Evolutionary conservation across 1,140 invertebrate species (phyloP), one percentile per base, ranked within the genome.

Genomic region (Rhynchophorus ferrugineus): DNA sequence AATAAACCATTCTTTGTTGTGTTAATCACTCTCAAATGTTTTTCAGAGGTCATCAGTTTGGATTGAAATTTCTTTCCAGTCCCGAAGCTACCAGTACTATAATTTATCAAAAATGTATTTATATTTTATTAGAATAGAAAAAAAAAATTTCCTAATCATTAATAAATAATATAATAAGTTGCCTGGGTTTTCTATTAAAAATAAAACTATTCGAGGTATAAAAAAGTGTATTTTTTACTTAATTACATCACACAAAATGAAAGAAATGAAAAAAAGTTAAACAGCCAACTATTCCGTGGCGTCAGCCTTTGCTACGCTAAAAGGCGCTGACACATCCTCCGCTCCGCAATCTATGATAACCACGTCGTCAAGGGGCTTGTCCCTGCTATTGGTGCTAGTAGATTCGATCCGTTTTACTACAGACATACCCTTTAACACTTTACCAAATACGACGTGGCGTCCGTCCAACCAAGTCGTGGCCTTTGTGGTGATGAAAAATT

Each of bases 361-460:
- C 33, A 93, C 82, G 69, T 90, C 87, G 60, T 85, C 78, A n/a
- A 72, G 67, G 43, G 92, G 92, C 53, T 75, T 79, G 68, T 95
- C 91, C 58, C 81, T 54, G 24, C 73, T 70, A 67, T 89, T 84
- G 8, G 90, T 94, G 33, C 73, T 73, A 3, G 72, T 75, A 22
- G 72, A 75, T 71, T 96, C 92, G 64, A 97, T 90, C 70, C 89
- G 88, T 42, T 84, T 81, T 7, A 97, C 82, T 45, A 94, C 71
- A 73, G 87, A 88, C 88, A 95, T 94, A 73, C 92, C 91, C 61
- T 84, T 83, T 18, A 94, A 59, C 39, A 96, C 70, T 78, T 97
- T 97, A 50, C 95, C 96, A 71, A 98, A 99, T 13, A 99, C 95
- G 58, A 97, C 93, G 69, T 99, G 96, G 69, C 87, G 81, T 13